These are phyloP conservation scores for Chelonus insularis DNA, from an alignment of 1,140 invertebrate species.

Conservation along the genomic window DNA sequence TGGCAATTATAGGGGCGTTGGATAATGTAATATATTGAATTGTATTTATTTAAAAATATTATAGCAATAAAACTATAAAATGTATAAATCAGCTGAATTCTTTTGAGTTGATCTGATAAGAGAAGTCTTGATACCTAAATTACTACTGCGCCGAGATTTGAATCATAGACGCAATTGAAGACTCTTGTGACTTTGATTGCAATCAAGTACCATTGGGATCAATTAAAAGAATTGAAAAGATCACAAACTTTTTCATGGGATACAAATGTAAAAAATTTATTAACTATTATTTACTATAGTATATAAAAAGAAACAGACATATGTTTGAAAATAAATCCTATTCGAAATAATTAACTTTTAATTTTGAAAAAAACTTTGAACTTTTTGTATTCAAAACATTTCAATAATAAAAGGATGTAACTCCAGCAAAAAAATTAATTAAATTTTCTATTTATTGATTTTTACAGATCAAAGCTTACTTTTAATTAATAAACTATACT, in stretches of 20 bases:
- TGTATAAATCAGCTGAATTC: not conserved
- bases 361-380: no score
- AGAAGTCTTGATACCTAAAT: not conserved
- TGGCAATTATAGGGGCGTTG: no score
- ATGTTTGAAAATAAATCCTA: no score
- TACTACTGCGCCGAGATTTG: not conserved
- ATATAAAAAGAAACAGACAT: not conserved
- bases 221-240: not conserved
- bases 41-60: not conserved
- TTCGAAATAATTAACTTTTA: no score
- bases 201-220: not conserved
- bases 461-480: no score
- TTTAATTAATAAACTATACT: no score
- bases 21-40: no score
- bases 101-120: not conserved
- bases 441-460: no score
- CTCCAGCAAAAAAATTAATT: no score
- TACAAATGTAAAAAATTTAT: not conserved
- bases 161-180: conserved; percentile 1
- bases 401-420: no score
- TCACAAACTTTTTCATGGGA: not conserved
- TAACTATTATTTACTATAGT: not conserved
- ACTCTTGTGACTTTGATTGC: not conserved
- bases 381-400: no score
- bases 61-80: not conserved